A percentile compares a stretch with the other conserved stretches of the same genome.
Evolutionary conservation across 1,140 invertebrate species (phyloP).

Genomic region (Drosophila fuyamai): DNA sequence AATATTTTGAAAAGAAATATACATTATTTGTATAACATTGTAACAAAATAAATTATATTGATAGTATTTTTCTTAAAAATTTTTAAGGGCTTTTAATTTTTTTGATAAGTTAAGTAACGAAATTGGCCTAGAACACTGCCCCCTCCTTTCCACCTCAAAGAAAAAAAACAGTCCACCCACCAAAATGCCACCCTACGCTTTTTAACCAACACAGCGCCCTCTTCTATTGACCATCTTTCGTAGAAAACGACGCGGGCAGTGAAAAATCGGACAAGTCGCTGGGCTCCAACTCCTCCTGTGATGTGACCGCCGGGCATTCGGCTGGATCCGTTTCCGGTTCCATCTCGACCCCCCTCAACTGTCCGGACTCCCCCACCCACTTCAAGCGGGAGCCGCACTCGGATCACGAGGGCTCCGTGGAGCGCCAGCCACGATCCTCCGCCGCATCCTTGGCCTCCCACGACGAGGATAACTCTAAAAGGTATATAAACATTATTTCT

Average conservation of each 20-base stretch:
- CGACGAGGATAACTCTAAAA: conserved; percentile 53
- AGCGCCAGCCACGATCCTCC: conserved; percentile 65
- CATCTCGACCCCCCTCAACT: conserved; percentile 34
- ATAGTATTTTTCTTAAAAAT: too few species aligned
- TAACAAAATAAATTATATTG: too few species aligned
- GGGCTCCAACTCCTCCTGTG: conserved; percentile 67
- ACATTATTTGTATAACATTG: too few species aligned
- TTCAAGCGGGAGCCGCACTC: conserved; percentile 80
- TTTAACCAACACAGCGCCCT: conserved; percentile 77
- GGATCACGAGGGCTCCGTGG: conserved; percentile 85
- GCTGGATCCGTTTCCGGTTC: conserved; percentile 28
- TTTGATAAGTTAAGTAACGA: too few species aligned
- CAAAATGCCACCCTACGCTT: conserved; percentile 43
- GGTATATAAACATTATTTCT: neutral
- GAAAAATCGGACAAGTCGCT: conserved; percentile 83
- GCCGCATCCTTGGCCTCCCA: conserved; percentile 27
- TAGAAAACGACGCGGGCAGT: conserved; percentile 79
- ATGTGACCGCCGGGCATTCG: conserved; percentile 58
- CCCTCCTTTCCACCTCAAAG: neutral
- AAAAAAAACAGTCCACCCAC: neutral
- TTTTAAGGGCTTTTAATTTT: too few species aligned
- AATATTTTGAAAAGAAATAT: too few species aligned
- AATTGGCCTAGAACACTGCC: neutral
- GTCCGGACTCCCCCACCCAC: conserved; percentile 74
- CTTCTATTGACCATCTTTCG: conserved; percentile 55